Evolutionary conservation across 2,797 vertebrate species (phyloP).

Genomic region (Pangasius krempfi): DNA sequence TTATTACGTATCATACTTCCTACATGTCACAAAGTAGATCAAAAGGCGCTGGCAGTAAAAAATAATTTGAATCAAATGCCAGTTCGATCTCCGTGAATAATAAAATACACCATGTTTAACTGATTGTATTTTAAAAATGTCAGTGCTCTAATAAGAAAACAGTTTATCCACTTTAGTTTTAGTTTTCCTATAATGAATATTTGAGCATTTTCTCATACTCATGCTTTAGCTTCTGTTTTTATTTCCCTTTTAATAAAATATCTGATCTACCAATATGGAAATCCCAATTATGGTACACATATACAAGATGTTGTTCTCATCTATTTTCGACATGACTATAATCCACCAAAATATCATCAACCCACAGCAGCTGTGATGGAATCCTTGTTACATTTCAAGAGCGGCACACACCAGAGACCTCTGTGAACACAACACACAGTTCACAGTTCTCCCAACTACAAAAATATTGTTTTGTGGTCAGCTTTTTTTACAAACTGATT

Average conservation of each 20-base stretch:
- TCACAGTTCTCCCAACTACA: constrained; percentile 8
- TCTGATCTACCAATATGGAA: background rate
- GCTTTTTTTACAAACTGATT: background rate
- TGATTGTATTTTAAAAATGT: background rate
- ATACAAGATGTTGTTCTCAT: background rate
- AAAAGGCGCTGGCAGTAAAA: background rate
- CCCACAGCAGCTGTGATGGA: constrained; percentile 40
- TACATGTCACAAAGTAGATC: constrained; percentile 25
- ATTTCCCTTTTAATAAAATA: constrained; percentile 2
- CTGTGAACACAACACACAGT: background rate
- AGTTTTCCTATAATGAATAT: constrained; percentile 9
- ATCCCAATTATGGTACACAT: constrained; percentile 12
- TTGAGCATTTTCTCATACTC: background rate
- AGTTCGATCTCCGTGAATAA: background rate
- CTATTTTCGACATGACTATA: background rate
- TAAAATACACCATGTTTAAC: background rate
- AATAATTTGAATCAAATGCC: background rate
- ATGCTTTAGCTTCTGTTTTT: background rate
- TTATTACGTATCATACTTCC: constrained; percentile 5
- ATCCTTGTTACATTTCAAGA: constrained; percentile 12
- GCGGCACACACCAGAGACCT: constrained; percentile 17
- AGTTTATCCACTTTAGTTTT: background rate
- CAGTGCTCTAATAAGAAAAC: background rate
- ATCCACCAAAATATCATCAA: constrained; percentile 1
- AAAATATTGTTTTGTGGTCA: constrained; percentile 7